Evolutionary conservation across 64 coral and sea anemone species (phyloP), one percentile per base, ranked within the genome.

Genomic region (Porites australiensis): DNA sequence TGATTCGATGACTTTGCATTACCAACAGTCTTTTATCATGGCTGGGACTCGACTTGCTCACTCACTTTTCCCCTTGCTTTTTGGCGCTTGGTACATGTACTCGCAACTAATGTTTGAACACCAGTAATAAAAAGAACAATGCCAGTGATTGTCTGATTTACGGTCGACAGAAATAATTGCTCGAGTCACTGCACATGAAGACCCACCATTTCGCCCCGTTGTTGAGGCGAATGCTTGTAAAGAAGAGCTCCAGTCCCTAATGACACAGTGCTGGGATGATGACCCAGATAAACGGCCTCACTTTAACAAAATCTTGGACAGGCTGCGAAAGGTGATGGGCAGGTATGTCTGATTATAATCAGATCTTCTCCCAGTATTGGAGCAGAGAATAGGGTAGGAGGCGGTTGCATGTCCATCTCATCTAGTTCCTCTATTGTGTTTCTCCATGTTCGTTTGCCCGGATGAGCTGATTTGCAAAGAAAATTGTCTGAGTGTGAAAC

Each of bases 201-300:
- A 96, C 6, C 90, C 94, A 45, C 90, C 94, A 6, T 92, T 96
- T 43, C 89, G 94, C 53, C 94, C 94, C 61, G 86, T 96, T 13
- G 94, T 96, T 16, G 74, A 90, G 11, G 78, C 45, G 4, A 90
- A 69, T 62, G 90, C 90, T 9, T 93, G 94, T 48, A 96, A 96
- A 64, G 55, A 77, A 50, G 94, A 96, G 50, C 49, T 96, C 10
- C 78, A 86, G 13, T 86, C 90, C 9, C 44, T 96, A 37, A 96
- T 96, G 94, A 90, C 92, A 18, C 94, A 96, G 72, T 96, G 89
- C 79, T 96, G 94, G 94, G 94, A 96, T 47, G 87, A 82, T 13
- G 94, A 96, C 16, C 94, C 94, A 6, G 94, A 96, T 58, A 92
- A 92, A 58, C 69, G 94, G 19, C 94, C 94, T 7, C 94, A 96